Evolutionary conservation across 2,888 invertebrate species (phyloP).

Genomic region (Melanotus villosus): DNA sequence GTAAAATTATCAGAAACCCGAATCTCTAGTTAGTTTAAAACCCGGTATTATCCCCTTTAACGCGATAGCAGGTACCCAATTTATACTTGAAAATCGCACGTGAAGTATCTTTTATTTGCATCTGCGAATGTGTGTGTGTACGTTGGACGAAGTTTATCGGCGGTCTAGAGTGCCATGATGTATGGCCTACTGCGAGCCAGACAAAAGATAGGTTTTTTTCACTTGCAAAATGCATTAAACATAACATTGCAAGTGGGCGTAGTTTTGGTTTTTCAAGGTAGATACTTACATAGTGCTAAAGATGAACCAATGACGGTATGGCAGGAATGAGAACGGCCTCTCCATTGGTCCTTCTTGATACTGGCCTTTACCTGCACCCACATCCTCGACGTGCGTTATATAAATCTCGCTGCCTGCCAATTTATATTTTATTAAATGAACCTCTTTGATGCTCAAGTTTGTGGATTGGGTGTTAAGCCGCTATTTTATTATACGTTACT

Average conservation of each 20-base stretch:
- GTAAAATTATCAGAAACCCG: no score
- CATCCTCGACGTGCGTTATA: constrained; percentile 45
- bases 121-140: constrained; percentile 21
- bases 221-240: constrained; percentile 65
- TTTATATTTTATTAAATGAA: no score
- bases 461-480: no score
- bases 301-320: constrained; percentile 47
- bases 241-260: constrained; percentile 63
- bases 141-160: constrained; percentile 22
- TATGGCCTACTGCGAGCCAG: constrained; percentile 60
- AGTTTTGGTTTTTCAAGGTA: constrained; percentile 61
- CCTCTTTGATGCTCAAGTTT: neutral
- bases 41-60: neutral
- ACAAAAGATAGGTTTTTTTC: constrained; percentile 64
- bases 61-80: neutral
- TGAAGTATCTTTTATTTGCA: constrained; percentile 29
- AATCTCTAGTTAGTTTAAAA: no score
- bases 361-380: constrained; percentile 39
- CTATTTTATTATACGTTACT: no score
- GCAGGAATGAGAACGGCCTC: constrained; percentile 23
- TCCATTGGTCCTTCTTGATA: constrained; percentile 41
- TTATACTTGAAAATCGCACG: neutral
- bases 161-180: constrained; percentile 53
- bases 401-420: no score
- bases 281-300: constrained; percentile 54